These are phyloP conservation scores for Ciconia nigra DNA, from an alignment of 2,797 vertebrate species.

Conservation along the genomic window DNA sequence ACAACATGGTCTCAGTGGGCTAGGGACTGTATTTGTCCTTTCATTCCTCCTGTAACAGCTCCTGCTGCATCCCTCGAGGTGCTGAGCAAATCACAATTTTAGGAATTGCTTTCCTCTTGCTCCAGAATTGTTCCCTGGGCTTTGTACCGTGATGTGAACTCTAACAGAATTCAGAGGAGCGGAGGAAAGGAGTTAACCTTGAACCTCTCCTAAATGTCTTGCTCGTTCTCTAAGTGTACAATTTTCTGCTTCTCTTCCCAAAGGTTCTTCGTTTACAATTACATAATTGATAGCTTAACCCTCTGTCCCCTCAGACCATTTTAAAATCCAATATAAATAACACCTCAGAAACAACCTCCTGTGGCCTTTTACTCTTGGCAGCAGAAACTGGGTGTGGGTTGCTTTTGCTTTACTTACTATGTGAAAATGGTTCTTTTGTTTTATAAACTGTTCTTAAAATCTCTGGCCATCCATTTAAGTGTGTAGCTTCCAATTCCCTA, in stretches of 20 bases:
- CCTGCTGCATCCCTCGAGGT: background rate
- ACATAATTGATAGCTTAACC: conserved; percentile 63
- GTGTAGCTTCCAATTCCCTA: background rate
- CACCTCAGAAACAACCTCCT: conserved; percentile 43
- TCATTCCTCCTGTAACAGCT: background rate
- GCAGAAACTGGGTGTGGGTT: background rate
- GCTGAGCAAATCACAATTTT: background rate
- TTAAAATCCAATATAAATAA: conserved; percentile 61
- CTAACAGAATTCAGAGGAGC: background rate
- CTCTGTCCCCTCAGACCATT: conserved; percentile 49
- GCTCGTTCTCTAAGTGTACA: conserved; percentile 17
- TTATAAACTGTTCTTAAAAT: conserved; percentile 1
- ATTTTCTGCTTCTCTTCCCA: conserved; percentile 60
- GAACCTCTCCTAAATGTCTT: conserved; percentile 51
- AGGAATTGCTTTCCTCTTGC: background rate
- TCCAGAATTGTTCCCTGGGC: background rate
- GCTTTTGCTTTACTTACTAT: background rate
- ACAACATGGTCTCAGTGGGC: background rate
- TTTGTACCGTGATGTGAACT: background rate
- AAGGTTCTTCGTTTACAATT: conserved; percentile 54
- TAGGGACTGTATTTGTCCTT: background rate
- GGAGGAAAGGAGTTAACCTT: conserved; percentile 47
- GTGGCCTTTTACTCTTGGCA: conserved; percentile 43
- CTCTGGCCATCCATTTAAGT: background rate
- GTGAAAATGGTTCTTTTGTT: background rate